A percentile compares a stretch with the other conserved stretches of the same genome.
These are phyloP conservation scores for Fistularia commersonii DNA, from an alignment of 2,797 vertebrate genomes.

Conservation along the genomic window DNA sequence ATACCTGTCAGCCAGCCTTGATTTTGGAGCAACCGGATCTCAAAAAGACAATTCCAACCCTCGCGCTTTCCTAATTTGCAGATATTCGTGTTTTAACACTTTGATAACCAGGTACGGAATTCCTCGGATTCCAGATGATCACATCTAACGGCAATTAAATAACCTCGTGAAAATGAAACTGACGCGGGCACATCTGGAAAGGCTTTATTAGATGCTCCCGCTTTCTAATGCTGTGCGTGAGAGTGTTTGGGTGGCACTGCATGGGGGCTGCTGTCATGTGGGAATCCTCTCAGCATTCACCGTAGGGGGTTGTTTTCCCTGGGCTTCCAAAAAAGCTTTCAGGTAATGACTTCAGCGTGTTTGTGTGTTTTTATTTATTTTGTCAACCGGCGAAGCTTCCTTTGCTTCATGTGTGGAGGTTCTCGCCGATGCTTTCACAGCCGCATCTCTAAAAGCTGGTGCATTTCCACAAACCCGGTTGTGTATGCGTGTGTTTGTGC, in stretches of 20 bases:
- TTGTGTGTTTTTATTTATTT: slow-evolving; percentile 25
- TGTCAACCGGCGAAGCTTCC: slow-evolving; percentile 3
- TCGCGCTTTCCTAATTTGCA: too few species aligned
- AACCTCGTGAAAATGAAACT: slow-evolving; percentile 20
- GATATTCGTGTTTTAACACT: too few species aligned
- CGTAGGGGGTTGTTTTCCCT: slow-evolving; percentile 65
- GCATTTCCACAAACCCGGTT: slow-evolving; percentile 1
- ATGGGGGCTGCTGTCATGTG: slow-evolving; percentile 54
- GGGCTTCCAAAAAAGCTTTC: slow-evolving; percentile 53
- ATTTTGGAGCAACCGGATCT: too few species aligned
- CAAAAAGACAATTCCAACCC: too few species aligned
- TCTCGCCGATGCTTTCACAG: too few species aligned
- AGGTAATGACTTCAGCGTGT: slow-evolving; percentile 72
- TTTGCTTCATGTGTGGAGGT: neutral
- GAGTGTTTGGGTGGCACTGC: slow-evolving; percentile 30
- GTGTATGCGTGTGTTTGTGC: slow-evolving; percentile 17
- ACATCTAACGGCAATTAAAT: slow-evolving; percentile 3
- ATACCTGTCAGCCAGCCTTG: too few species aligned
- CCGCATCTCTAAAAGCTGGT: neutral
- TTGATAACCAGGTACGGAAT: too few species aligned
- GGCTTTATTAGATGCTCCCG: slow-evolving; percentile 47
- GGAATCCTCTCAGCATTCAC: slow-evolving; percentile 68
- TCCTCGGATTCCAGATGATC: neutral
- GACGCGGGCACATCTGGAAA: slow-evolving; percentile 73
- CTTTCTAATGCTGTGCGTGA: slow-evolving; percentile 40